A percentile compares a stretch with the other conserved stretches of the same genome.
Evolutionary conservation across 2,888 invertebrate species (phyloP).

Genomic region (Agonopterix alstromeriana): DNA sequence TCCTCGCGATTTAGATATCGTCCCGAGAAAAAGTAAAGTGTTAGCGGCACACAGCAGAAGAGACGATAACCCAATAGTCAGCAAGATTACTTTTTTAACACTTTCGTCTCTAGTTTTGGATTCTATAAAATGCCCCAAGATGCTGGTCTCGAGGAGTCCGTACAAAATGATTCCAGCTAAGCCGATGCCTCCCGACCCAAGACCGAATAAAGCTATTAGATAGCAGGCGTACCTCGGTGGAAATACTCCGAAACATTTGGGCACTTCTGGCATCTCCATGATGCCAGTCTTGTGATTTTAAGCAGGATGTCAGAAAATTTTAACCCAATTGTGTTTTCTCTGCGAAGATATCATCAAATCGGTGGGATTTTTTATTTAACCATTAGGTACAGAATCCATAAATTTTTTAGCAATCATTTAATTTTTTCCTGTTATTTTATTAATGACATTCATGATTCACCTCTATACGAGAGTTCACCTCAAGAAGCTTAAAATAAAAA

Average conservation of each 20-base stretch:
- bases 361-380: too few species aligned
- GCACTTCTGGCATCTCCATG: not conserved
- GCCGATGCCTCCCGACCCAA: constrained; percentile 24
- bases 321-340: too few species aligned
- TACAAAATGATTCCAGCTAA: constrained; percentile 30
- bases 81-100: not conserved
- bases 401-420: too few species aligned
- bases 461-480: too few species aligned
- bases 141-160: constrained; percentile 9
- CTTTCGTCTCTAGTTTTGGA: not conserved
- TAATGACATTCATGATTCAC: too few species aligned
- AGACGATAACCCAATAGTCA: not conserved
- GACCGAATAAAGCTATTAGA: constrained; percentile 32
- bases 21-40: not conserved
- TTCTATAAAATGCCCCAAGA: not conserved
- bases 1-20: not conserved
- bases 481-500: too few species aligned
- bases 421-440: too few species aligned
- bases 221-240: constrained; percentile 24
- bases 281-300: not conserved
- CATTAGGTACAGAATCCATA: too few species aligned
- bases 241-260: not conserved
- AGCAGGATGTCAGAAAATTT: too few species aligned
- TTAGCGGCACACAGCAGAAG: not conserved
- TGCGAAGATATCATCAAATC: too few species aligned